phyloP scores from a whole-genome alignment of 2,797 vertebrate species.

The Amblyraja radiata region DNA sequence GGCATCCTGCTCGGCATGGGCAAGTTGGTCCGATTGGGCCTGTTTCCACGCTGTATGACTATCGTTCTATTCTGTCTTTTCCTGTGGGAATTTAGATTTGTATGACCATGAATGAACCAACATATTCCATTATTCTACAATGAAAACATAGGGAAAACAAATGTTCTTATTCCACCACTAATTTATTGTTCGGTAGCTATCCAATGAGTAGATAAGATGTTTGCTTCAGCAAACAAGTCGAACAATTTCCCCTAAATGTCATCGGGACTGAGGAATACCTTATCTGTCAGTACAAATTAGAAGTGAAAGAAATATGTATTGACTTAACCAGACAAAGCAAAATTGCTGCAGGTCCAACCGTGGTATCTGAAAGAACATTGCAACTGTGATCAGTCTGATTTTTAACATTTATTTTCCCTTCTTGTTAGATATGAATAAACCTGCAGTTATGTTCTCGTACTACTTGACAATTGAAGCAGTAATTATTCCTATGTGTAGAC shows the following conservation, averaged over 20 bases:
- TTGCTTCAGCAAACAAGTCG: background rate
- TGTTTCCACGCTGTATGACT: too few relatives aligned
- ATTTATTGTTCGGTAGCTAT: background rate
- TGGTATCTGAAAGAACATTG: background rate
- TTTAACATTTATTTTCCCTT: background rate
- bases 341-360: background rate
- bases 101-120: background rate
- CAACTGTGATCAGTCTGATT: background rate
- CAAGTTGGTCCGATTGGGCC: too few relatives aligned
- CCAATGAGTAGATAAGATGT: background rate
- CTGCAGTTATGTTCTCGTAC: background rate
- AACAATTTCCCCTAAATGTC: background rate
- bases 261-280: background rate
- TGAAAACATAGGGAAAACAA: background rate
- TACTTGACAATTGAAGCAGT: background rate
- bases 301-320: background rate
- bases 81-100: background rate
- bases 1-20: too few relatives aligned
- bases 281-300: background rate
- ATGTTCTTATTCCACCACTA: background rate
- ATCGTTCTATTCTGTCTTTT: background rate
- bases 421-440: background rate
- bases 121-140: background rate
- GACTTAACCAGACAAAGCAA: slow-evolving; percentile 4
- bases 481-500: background rate